Conservation (phyloP, 2,113 vertebrate genomes). For the Hyperoodon ampullatus region DNA sequence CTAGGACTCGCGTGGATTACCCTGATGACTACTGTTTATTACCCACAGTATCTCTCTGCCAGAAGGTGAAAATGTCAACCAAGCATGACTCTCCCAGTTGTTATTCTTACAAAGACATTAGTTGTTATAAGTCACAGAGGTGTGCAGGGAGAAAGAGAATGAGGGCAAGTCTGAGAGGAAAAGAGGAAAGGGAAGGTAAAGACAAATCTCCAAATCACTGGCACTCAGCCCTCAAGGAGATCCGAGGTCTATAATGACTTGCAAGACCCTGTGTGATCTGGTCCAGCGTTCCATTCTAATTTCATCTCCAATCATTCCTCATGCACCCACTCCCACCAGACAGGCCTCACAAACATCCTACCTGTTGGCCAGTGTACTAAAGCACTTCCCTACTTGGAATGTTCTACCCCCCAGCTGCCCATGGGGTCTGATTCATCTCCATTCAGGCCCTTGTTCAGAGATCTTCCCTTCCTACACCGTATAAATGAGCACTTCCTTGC, state of each 20-base stretch:
- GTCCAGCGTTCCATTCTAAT: background rate
- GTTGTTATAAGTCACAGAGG: background rate
- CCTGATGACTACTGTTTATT: background rate
- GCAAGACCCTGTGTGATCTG: background rate
- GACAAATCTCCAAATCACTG: background rate
- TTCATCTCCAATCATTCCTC: background rate
- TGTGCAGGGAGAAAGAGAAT: background rate
- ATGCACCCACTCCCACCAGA: background rate
- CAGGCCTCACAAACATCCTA: background rate
- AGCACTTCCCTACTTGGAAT: too few relatives aligned
- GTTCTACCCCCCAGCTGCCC: background rate
- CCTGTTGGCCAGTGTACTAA: background rate
- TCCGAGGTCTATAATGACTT: background rate
- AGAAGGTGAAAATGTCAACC: background rate
- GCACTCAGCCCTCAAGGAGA: background rate
- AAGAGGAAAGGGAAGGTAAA: background rate
- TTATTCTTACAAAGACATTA: background rate
- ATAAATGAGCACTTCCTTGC: background rate
- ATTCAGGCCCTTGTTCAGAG: background rate
- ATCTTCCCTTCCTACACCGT: background rate
- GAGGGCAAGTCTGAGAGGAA: background rate
- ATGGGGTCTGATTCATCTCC: background rate
- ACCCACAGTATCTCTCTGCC: background rate
- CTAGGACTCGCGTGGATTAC: background rate
- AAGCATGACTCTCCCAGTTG: background rate